Evolutionary conservation across 1,140 invertebrate genomes (phyloP), one percentile per base, ranked within the genome.

Genomic region (Scylla paramamosain): DNA sequence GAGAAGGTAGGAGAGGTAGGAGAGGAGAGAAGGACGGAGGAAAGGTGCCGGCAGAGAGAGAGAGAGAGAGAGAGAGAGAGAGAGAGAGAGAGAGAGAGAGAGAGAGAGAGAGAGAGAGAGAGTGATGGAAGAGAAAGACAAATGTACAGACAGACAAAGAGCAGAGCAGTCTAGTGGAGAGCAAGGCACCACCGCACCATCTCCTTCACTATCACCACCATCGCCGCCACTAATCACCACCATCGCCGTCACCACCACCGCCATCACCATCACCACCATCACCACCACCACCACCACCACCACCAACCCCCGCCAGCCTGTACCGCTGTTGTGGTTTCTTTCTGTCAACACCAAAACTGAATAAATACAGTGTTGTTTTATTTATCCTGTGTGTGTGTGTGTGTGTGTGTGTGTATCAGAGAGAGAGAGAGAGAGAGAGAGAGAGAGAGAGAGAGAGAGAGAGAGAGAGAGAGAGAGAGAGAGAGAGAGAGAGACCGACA

Each of bases 11-110:
- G 32, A 12, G 28, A 7, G 31, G 1, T 45, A 39, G 31, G 32
- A 12, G 28, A 32, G 87, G 4, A 39, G 46, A 16, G 6, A 39
- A 25, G 32, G 31, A 39, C 6, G 46, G 14, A 32, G 87, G 87
- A 39, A 45, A 29, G 46, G 14, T 8, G 16, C 12, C 10, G n/a
- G 32, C 8, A 29, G 83, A 29, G n/a, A 0, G 32, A 16, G 12
- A 86, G 83, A 12, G 29, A 6, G 25, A 87, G 86, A 87, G 25
- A 87, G 0, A 2, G 86, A 87, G 29, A 87, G n/a, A 87, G 86
- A 31, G 86, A 87, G 86, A 31, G 86, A 87, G 86, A 31, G 86
- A 86, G 83, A n/a, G 83, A 86, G 83, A n/a, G 83, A 86, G 83
- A n/a, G 83, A 86, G 83, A 86, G 83, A 86, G 83, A 86, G 83